Conservation (phyloP, 2,113 vertebrate genomes). For the Prolemur simus region DNA sequence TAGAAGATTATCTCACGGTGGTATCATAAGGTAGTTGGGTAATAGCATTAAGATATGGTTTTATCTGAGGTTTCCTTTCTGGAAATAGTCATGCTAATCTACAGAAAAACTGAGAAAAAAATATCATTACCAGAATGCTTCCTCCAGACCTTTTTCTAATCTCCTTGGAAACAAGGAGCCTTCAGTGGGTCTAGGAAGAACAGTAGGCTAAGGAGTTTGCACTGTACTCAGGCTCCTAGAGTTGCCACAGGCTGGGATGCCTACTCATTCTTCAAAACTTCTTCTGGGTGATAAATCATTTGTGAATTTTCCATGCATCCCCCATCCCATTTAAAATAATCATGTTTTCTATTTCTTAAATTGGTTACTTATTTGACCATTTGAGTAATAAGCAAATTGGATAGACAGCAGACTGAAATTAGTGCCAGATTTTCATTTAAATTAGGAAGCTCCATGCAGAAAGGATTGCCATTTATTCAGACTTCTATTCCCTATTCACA, state of each 20-base stretch:
- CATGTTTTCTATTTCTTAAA: conserved; percentile 38
- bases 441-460: neutral
- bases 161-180: neutral
- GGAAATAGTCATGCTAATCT: neutral
- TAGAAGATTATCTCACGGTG: conserved; percentile 69
- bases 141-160: neutral
- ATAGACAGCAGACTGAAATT: neutral
- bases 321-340: conserved; percentile 10
- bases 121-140: neutral
- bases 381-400: neutral
- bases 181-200: neutral
- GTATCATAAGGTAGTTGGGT: conserved; percentile 55
- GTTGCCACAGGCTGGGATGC: neutral
- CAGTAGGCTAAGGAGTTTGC: neutral
- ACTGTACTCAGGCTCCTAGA: neutral
- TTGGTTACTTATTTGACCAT: conserved; percentile 18
- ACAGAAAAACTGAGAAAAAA: neutral
- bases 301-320: neutral
- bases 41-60: conserved; percentile 60
- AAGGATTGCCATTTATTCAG: neutral
- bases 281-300: neutral
- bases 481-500: neutral
- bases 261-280: neutral
- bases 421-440: neutral
- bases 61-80: conserved; percentile 10